These are phyloP conservation scores for Ivindomyrus marchei DNA, from an alignment of 2,113 vertebrate genomes.

Conservation along the genomic window DNA sequence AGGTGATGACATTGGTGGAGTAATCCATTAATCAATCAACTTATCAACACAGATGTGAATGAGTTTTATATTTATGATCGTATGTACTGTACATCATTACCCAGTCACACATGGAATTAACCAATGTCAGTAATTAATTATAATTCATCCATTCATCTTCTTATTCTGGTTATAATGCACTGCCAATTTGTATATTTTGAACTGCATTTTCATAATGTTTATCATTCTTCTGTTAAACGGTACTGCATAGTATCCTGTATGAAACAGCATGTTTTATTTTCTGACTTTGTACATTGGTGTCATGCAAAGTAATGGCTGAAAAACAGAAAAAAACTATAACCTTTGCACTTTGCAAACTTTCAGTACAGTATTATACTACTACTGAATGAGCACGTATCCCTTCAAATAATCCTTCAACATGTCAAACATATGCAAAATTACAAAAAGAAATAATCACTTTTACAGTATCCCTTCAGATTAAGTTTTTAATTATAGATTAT, in stretches of 20 bases:
- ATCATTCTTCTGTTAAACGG: neutral
- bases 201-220: neutral
- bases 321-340: neutral
- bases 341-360: neutral
- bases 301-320: neutral
- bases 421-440: neutral
- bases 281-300: neutral
- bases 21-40: neutral
- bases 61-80: neutral
- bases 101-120: neutral
- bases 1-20: constrained; percentile 35
- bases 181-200: neutral
- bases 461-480: neutral
- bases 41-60: neutral
- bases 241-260: neutral
- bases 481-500: neutral
- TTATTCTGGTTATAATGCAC: neutral
- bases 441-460: neutral
- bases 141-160: neutral
- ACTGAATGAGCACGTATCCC: neutral
- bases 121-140: neutral
- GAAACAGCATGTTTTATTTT: neutral
- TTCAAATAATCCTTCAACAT: neutral
- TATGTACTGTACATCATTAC: neutral
- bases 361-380: neutral